Evolutionary conservation across 2,113 vertebrate species (phyloP).

Genomic region (Pimephales promelas): DNA sequence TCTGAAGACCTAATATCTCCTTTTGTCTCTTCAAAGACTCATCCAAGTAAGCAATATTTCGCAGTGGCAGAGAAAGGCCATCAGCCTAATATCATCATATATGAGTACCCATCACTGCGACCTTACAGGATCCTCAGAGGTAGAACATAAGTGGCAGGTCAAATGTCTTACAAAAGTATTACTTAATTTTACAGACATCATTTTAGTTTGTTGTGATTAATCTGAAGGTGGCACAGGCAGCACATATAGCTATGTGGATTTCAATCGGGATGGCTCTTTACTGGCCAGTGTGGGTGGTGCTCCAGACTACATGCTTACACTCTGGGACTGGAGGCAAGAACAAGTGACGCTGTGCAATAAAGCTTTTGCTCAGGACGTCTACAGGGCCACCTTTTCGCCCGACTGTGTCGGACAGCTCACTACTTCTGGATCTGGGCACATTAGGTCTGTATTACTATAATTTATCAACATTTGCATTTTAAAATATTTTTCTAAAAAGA

Average conservation of each 20-base stretch:
- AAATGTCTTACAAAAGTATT: not conserved
- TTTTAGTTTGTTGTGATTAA: slow-evolving; percentile 5
- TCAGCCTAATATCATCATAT: slow-evolving; percentile 84
- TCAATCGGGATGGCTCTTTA: slow-evolving; percentile 80
- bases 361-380: slow-evolving; percentile 90
- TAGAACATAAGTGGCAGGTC: slow-evolving; percentile 54
- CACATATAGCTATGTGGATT: slow-evolving; percentile 83
- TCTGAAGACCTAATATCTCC: not conserved
- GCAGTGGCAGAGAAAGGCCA: slow-evolving; percentile 88
- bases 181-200: not conserved
- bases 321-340: slow-evolving; percentile 93
- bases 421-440: slow-evolving; percentile 86
- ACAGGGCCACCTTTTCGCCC: slow-evolving; percentile 86
- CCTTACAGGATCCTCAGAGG: slow-evolving; percentile 86
- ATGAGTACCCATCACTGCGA: slow-evolving; percentile 84
- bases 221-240: slow-evolving; percentile 82
- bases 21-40: slow-evolving; percentile 75
- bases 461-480: not conserved
- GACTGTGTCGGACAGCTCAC: slow-evolving; percentile 85
- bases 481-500: not conserved
- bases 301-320: slow-evolving; percentile 87
- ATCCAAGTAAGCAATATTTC: slow-evolving; percentile 82
- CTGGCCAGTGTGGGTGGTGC: slow-evolving; percentile 84
- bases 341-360: slow-evolving; percentile 83
- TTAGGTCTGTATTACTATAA: slow-evolving; percentile 71